These are phyloP conservation scores for Phrynosoma platyrhinos DNA, from an alignment of 2,113 vertebrate species.

Conservation along the genomic window DNA sequence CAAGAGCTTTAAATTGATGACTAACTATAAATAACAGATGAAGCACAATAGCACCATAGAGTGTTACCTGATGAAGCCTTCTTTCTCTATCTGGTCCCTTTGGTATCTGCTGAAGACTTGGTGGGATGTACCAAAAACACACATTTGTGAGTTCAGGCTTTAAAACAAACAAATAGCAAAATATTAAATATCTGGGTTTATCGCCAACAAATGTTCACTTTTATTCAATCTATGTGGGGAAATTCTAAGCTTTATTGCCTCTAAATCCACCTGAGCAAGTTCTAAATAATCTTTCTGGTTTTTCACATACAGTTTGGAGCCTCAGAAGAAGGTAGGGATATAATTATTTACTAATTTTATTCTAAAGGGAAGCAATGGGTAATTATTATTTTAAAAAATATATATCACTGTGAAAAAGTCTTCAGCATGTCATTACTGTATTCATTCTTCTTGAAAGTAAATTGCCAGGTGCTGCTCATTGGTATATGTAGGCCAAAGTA, in stretches of 20 bases:
- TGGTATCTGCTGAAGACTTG: slow-evolving; percentile 64
- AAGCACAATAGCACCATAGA: background rate
- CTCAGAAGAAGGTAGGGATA: background rate
- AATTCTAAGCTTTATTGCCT: background rate
- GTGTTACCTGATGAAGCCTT: slow-evolving; percentile 71
- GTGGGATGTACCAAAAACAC: slow-evolving; percentile 79
- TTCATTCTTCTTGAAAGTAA: no score
- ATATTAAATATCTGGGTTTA: background rate
- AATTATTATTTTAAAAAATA: no score
- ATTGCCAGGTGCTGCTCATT: no score
- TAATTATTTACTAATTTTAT: no score
- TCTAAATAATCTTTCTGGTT: background rate
- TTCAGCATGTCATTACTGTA: no score
- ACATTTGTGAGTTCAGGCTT: slow-evolving; percentile 78
- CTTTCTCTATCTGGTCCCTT: slow-evolving; percentile 59
- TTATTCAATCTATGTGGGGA: background rate
- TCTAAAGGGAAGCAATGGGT: no score
- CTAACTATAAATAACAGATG: background rate
- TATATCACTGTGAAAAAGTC: no score
- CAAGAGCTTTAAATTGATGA: background rate
- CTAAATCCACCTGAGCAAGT: background rate
- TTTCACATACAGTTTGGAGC: background rate
- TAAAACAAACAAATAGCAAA: slow-evolving; percentile 22
- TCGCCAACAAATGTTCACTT: background rate
- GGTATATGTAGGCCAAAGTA: no score